Evolutionary conservation across 2,888 invertebrate genomes (phyloP).

Genomic region (Cyclophora albipunctata): DNA sequence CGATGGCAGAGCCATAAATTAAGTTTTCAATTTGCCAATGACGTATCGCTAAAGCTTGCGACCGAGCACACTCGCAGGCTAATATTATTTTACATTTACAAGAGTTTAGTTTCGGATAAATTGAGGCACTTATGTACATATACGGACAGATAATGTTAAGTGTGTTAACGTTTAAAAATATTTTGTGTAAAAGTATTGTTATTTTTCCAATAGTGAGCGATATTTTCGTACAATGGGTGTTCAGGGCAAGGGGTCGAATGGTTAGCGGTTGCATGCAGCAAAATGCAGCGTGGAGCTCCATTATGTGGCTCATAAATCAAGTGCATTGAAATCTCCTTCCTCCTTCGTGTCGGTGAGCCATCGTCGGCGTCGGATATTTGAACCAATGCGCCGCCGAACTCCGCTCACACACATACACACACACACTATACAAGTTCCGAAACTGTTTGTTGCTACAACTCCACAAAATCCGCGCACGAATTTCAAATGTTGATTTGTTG

Average conservation of each 20-base stretch:
- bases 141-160: too few species aligned
- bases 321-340: constrained; percentile 71
- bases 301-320: constrained; percentile 67
- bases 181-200: too few species aligned
- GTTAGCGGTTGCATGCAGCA: constrained; percentile 55
- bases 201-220: constrained; percentile 1
- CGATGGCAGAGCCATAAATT: constrained; percentile 52
- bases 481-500: constrained; percentile 18
- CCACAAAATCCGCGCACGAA: constrained; percentile 15
- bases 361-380: constrained; percentile 61
- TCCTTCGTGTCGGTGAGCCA: constrained; percentile 64
- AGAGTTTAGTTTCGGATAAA: constrained; percentile 12
- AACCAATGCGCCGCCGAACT: constrained; percentile 43
- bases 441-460: constrained; percentile 17
- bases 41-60: constrained; percentile 46
- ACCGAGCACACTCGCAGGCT: constrained; percentile 23
- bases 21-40: constrained; percentile 62
- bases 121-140: neutral
- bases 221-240: constrained; percentile 37
- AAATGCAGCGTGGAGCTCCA: constrained; percentile 60
- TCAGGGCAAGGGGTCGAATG: constrained; percentile 34
- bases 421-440: constrained; percentile 17
- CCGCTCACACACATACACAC: constrained; percentile 4
- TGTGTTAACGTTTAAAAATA: too few species aligned
- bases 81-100: constrained; percentile 27